These are phyloP conservation scores for Alethe castanea DNA, from an alignment of 2,113 vertebrate genomes.

Conservation along the genomic window DNA sequence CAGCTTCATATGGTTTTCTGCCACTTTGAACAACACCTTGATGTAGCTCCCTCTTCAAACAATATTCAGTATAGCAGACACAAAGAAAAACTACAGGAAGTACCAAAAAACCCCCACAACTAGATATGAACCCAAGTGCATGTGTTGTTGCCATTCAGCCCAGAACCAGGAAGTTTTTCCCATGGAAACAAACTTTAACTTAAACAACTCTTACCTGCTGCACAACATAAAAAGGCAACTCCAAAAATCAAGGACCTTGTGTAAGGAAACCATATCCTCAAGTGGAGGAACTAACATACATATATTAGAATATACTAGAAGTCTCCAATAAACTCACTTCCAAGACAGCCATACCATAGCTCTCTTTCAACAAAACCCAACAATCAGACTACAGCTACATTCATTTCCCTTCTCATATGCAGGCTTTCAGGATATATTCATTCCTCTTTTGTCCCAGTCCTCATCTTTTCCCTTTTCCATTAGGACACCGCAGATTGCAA, in stretches of 20 bases:
- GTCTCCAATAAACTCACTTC: neutral
- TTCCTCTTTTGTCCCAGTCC: neutral
- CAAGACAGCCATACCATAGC: neutral
- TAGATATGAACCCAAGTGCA: neutral
- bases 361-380: neutral
- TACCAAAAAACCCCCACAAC: neutral
- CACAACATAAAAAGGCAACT: neutral
- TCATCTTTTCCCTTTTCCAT: neutral
- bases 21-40: conserved; percentile 21
- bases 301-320: neutral
- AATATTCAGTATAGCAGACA: neutral
- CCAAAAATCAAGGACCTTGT: neutral
- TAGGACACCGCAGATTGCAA: neutral
- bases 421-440: neutral
- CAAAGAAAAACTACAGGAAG: neutral
- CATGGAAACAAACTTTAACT: neutral
- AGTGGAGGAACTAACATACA: neutral
- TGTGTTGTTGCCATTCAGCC: neutral
- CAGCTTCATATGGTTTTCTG: neutral
- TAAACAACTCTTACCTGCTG: neutral
- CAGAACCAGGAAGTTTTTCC: neutral
- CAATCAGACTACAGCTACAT: neutral
- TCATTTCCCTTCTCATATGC: neutral
- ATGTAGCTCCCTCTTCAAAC: neutral
- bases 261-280: neutral